phyloP scores from a whole-genome alignment of 2,888 invertebrate genomes.

The Caenorhabditis sp. region DNA sequence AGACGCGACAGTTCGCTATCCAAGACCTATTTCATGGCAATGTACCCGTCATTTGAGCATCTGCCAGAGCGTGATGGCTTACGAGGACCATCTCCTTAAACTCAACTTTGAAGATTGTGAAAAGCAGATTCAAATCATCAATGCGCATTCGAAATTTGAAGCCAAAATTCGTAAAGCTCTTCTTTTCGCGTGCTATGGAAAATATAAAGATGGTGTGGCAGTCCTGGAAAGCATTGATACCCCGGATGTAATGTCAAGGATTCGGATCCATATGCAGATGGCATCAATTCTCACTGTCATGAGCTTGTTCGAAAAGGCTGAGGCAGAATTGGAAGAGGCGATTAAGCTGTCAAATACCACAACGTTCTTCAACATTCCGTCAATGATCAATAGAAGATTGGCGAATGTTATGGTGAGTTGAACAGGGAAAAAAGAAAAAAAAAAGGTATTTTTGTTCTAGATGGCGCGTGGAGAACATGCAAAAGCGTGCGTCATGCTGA shows the following conservation, averaged over 20 bases:
- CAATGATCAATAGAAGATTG: slow-evolving; percentile 35
- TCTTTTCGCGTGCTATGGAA: slow-evolving; percentile 8
- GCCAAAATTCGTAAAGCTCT: slow-evolving; percentile 29
- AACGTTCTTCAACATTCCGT: slow-evolving; percentile 22
- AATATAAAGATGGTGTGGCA: not conserved
- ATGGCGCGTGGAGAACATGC: not conserved
- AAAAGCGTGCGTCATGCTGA: not conserved
- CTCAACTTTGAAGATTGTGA: slow-evolving; percentile 36
- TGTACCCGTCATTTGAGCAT: slow-evolving; percentile 47
- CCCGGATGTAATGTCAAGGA: slow-evolving; percentile 8
- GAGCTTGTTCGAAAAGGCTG: not conserved
- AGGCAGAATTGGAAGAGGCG: slow-evolving; percentile 14
- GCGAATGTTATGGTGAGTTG: slow-evolving; percentile 37
- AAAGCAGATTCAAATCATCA: not conserved
- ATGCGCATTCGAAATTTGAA: slow-evolving; percentile 41
- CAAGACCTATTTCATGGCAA: slow-evolving; percentile 42
- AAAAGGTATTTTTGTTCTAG: no score
- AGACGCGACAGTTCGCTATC: not conserved
- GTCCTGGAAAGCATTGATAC: not conserved
- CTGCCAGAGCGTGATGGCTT: slow-evolving; percentile 39
- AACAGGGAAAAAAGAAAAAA: no score
- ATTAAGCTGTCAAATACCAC: slow-evolving; percentile 1
- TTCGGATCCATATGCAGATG: slow-evolving; percentile 43
- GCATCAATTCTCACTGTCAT: slow-evolving; percentile 18
- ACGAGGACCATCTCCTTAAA: slow-evolving; percentile 52